phyloP scores from a whole-genome alignment of 1,140 invertebrate species.

The Laupala kohalensis region DNA sequence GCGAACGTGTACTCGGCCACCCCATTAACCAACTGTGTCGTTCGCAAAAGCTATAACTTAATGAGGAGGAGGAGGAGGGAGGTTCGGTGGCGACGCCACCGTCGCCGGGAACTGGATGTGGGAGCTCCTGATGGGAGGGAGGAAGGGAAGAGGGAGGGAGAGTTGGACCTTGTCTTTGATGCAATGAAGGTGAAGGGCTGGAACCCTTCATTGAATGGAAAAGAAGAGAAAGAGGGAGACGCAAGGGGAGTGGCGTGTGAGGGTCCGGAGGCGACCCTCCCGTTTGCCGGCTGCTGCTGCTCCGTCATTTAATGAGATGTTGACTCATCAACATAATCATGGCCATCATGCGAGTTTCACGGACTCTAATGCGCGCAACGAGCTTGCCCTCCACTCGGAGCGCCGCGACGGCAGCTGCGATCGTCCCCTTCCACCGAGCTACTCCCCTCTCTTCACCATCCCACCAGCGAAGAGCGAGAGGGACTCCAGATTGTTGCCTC shows the following conservation, averaged over 20 bases:
- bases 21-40: neutral
- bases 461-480: no score
- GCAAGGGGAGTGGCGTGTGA: neutral
- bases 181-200: no score
- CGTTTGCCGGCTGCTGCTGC: neutral
- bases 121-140: no score
- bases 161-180: no score
- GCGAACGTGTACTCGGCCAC: neutral
- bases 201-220: no score
- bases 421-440: neutral
- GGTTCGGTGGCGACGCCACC: no score
- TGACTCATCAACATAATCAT: neutral
- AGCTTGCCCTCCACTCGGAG: neutral
- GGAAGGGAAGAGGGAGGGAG: no score
- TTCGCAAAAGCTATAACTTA: neutral
- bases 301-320: neutral
- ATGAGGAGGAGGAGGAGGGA: neutral
- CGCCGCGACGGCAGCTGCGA: neutral
- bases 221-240: no score
- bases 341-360: neutral
- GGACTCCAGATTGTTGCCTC: no score
- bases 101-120: neutral
- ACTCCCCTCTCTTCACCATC: neutral
- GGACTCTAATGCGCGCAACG: neutral
- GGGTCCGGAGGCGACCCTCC: no score